Base-by-base conservation (phyloP, 2,113 vertebrate genomes). In the Gallinago paraguaiae region DNA sequence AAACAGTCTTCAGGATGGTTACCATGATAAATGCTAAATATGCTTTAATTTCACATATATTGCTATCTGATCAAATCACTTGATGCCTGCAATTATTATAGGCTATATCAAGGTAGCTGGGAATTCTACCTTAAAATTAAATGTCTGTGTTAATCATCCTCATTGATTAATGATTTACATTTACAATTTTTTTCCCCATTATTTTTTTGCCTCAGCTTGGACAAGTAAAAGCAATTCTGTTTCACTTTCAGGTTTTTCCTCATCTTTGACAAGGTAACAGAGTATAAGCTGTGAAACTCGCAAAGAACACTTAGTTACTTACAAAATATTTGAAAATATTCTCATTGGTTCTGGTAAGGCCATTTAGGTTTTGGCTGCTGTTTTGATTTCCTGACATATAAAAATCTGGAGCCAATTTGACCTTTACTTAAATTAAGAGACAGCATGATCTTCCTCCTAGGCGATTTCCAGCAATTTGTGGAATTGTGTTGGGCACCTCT, bases 401-500 rank as follows among this genome's bases (percentile, higher is more conserved):
- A 84, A 81, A 89, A 60, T 54, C 20, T 69, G 28, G 63, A 90
- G 59, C 19, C 41, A 89, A 43, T 92, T 20, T 86, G 72, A 92
- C 59, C 46, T 84, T 93, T 70, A 50, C 41, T 82, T 75, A 27
- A 60, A 82, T 53, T 33, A 53, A 88, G 43, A 78, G 63, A 95
- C 57, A 91, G 37, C 30, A n/a, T 11, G 17, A 82, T 72, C 46
- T 65, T 94, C n/a, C 57, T 88, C 81, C 2, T 35, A 68, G 63
- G 68, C 35, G 39, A 92, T 59, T 86, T 86, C 37, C 85, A 88
- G 46, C 57, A 90, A 75, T 46, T 71, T 69, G 64, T 31, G 53
- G 53, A 30, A 54, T 96, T 93, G 67, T 87, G 77, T 86, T 92
- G 93, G 94, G 88, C 92, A 95, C 93, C 84, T 93, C 93, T 96